Evolutionary conservation across 2,888 invertebrate genomes (phyloP), one percentile per base, ranked within the genome.

Genomic region (Megaustenia siamemsis): DNA sequence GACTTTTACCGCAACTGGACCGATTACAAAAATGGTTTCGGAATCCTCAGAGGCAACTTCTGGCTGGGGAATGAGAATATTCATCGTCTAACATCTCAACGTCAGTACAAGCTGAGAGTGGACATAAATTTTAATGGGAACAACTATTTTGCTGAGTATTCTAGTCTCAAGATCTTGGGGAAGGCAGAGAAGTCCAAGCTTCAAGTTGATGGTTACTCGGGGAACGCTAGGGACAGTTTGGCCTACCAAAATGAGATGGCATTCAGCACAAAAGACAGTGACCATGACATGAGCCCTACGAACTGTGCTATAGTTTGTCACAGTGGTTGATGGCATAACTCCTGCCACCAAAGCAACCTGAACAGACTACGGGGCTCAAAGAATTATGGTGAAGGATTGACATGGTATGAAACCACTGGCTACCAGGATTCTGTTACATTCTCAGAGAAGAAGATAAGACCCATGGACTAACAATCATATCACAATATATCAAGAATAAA

Each of bases 161-260:
- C 81, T n/a, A 18, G 32, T 28, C 73, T 81, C 49, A 21, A 60
- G 1, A 86, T 93, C 6, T 92, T 87, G 32, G 89, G 88, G n/a
- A 91, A 91, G 66, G 78, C 66, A 0, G 87, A 90, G 21, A 89
- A 90, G 40, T 93, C 92, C 86, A 88, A 87, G 43, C 85, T 93
- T n/a, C 90, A 90, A 53, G 88, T 92, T 38, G 87, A 88, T 35
- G 90, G 89, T 28, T 92, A 89, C 83, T 84, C 63, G 0, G 92
- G 92, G 0, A 88, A 90, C 82, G 92, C 92, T 76, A 93, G 93
- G 10, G 93, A 93, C 87, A 92, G 93, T 0, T 82, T 93, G 10
- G 91, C 91, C 76, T 90, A 90, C 87, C 93, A 79, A 3, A 49
- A 76, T 76, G 56, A 53, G 49, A 4, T 24, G 24, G 56, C 8